These are phyloP conservation scores for Alouatta palliata DNA, from an alignment of 2,113 vertebrate species.

Conservation along the genomic window DNA sequence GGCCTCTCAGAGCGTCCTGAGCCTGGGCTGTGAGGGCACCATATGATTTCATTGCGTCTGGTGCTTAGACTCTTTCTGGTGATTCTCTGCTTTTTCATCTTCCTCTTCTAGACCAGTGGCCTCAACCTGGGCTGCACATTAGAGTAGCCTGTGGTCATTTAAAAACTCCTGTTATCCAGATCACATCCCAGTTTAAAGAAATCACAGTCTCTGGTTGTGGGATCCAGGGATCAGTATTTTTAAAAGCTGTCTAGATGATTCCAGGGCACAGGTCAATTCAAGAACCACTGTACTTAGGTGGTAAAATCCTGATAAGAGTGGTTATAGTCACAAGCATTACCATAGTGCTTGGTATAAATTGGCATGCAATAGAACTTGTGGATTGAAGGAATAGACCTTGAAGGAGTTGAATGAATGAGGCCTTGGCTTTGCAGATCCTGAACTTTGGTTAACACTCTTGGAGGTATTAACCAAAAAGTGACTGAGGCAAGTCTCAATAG, in stretches of 20 bases:
- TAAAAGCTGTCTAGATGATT: neutral
- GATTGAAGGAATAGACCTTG: too few species aligned
- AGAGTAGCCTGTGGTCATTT: neutral
- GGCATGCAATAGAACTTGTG: fast-evolving
- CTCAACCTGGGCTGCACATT: neutral
- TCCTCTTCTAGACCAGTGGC: neutral
- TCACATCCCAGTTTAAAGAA: neutral
- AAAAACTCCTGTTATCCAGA: neutral
- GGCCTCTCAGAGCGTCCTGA: neutral
- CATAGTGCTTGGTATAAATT: neutral
- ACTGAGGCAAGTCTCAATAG: too few species aligned
- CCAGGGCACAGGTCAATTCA: neutral
- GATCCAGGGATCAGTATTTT: neutral
- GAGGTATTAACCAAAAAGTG: too few species aligned
- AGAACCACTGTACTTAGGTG: neutral
- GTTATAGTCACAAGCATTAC: neutral
- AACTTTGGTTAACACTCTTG: neutral
- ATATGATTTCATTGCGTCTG: fast-evolving
- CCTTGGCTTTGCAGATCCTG: neutral
- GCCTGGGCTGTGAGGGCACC: neutral
- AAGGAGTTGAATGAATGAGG: neutral
- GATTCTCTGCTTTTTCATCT: neutral
- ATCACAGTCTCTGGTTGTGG: neutral
- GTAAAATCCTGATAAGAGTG: neutral
- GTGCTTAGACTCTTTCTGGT: neutral